Conservation (phyloP, 2,797 vertebrate species). For the Silurus lanzhouensis region DNA sequence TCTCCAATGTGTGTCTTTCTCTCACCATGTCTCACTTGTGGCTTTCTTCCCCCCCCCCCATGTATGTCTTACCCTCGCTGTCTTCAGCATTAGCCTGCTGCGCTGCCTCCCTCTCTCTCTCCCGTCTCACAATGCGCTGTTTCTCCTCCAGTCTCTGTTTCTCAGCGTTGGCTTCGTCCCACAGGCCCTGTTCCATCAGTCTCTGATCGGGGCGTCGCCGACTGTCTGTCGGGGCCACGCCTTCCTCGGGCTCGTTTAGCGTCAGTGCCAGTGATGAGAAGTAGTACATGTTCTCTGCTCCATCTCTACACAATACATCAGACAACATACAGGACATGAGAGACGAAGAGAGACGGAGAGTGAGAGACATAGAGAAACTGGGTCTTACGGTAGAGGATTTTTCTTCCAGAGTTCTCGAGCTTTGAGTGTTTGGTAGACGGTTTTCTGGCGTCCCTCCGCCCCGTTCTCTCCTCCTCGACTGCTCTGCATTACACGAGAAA, state of each 20-base stretch:
- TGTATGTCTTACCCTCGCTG: conserved; percentile 68
- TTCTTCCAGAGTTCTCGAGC: conserved; percentile 91
- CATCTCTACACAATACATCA: conserved; percentile 76
- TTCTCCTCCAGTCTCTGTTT: conserved; percentile 95
- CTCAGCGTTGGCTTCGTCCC: conserved; percentile 93
- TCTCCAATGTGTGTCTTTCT: too few species aligned
- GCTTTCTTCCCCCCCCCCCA: rapidly evolving
- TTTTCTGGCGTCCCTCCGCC: conserved; percentile 81
- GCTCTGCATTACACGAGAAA: conserved; percentile 82
- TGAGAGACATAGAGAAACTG: too few species aligned
- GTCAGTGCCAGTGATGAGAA: conserved; percentile 93
- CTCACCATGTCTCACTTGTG: too few species aligned
- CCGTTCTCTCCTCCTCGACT: conserved; percentile 82
- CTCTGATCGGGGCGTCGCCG: conserved; percentile 88
- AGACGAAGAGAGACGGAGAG: not conserved
- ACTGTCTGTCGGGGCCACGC: conserved; percentile 90
- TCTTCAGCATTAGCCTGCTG: conserved; percentile 70
- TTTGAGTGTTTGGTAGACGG: conserved; percentile 81
- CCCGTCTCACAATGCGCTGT: conserved; percentile 83
- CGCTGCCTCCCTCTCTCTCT: conserved; percentile 80
- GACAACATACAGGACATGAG: not conserved
- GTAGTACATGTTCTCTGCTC: conserved; percentile 94
- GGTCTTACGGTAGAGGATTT: conserved; percentile 88
- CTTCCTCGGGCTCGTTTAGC: conserved; percentile 84
- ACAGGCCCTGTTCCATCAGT: conserved; percentile 91